Conservation (phyloP, 2,888 invertebrate genomes). For the Cancer borealis region DNA sequence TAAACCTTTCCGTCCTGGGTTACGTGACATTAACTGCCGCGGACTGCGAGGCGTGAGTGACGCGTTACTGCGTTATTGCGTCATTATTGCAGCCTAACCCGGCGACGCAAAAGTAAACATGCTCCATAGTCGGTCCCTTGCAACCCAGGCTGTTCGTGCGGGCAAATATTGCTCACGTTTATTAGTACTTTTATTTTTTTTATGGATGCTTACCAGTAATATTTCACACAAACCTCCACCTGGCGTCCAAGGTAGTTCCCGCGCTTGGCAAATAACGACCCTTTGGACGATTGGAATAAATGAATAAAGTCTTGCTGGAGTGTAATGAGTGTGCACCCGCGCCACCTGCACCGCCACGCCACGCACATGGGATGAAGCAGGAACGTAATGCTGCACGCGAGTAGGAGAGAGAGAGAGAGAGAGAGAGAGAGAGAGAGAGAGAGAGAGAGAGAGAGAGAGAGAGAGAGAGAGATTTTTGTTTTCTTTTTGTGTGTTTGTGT, state of each 20-base stretch:
- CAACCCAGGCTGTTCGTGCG: not conserved
- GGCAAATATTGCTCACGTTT: not conserved
- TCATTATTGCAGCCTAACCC: constrained; percentile 32
- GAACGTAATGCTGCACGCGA: not conserved
- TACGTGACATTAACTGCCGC: constrained; percentile 43
- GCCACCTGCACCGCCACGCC: not conserved
- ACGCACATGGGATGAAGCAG: not conserved
- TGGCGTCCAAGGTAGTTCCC: not conserved
- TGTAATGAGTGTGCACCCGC: not conserved
- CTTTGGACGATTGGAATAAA: not conserved
- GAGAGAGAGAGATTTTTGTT: constrained; percentile 29
- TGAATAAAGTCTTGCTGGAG: not conserved
- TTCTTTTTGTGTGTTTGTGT: too few species aligned
- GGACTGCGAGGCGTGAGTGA: constrained; percentile 8
- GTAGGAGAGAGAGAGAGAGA: not conserved
- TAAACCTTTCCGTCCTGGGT: constrained; percentile 15
- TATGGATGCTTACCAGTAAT: not conserved
- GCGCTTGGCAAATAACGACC: not conserved
- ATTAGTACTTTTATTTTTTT: not conserved
- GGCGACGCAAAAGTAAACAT: constrained; percentile 4
- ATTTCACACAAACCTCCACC: not conserved
- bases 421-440: constrained; percentile 7
- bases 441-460: constrained; percentile 20
- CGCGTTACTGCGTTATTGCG: constrained; percentile 8
- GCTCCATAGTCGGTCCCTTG: not conserved